Evolutionary conservation across 37 sponge, comb jelly and placozoan genomes (phyloP).

Genomic region (Bolinopsis microptera): DNA sequence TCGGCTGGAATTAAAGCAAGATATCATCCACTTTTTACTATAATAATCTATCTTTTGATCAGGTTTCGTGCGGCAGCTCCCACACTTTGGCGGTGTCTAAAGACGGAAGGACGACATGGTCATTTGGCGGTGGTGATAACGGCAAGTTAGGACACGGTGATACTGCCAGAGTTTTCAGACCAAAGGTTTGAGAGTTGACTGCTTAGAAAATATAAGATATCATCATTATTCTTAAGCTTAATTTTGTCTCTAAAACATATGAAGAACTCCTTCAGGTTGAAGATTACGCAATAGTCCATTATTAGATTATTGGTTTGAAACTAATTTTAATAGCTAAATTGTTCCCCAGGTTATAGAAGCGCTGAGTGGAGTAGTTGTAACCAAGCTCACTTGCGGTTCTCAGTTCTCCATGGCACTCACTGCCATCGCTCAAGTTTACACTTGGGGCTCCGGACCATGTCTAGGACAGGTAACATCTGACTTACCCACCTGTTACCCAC

Average conservation of each 20-base stretch:
- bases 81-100: slow-evolving; percentile 80
- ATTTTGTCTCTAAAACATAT: too few species aligned
- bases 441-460: slow-evolving; percentile 68
- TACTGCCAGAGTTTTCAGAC: slow-evolving; percentile 69
- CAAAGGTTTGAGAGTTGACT: slow-evolving; percentile 75
- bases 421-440: slow-evolving; percentile 70
- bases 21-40: too few species aligned
- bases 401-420: slow-evolving; percentile 75
- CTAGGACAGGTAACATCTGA: slow-evolving; percentile 62
- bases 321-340: not conserved
- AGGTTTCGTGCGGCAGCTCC: slow-evolving; percentile 81
- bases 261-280: too few species aligned
- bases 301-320: not conserved
- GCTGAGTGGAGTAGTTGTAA: slow-evolving; percentile 71
- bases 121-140: slow-evolving; percentile 81
- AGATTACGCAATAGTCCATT: too few species aligned
- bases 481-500: too few species aligned
- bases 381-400: slow-evolving; percentile 73
- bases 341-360: slow-evolving; percentile 77
- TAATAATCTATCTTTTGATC: too few species aligned
- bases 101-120: slow-evolving; percentile 79
- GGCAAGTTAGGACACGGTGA: slow-evolving; percentile 91
- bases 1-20: too few species aligned
- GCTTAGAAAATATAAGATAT: not conserved
- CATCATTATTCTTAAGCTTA: too few species aligned